Percentiles rank a stretch among this genome's conserved stretches.
These are phyloP conservation scores for Morus bassanus DNA, from an alignment of 2,797 vertebrate genomes.

Conservation along the genomic window DNA sequence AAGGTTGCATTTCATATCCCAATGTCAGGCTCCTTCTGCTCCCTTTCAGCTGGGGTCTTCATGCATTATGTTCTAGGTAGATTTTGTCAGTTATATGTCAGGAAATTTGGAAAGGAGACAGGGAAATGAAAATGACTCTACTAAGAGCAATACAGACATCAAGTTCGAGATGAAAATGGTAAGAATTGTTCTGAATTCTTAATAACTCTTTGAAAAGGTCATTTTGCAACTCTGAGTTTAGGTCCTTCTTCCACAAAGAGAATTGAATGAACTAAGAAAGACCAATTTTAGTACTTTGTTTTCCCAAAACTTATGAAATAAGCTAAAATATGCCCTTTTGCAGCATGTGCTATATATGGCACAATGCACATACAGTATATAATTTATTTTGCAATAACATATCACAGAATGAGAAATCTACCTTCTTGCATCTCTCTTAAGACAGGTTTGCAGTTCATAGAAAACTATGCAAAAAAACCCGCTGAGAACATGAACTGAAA, in stretches of 20 bases:
- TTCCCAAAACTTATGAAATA: neutral
- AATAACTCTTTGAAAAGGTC: conserved; percentile 23
- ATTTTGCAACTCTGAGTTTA: neutral
- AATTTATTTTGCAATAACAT: neutral
- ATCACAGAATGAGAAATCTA: neutral
- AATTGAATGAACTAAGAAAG: neutral
- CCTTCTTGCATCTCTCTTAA: neutral
- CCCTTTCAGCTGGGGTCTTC: conserved; percentile 40
- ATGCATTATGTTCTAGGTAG: conserved; percentile 23
- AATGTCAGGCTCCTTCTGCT: conserved; percentile 54
- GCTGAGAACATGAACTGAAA: neutral
- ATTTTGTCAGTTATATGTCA: conserved; percentile 61
- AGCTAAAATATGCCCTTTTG: neutral
- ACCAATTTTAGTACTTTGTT: neutral
- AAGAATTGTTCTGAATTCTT: conserved; percentile 54
- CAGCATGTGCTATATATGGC: neutral
- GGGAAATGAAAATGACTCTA: conserved; percentile 35
- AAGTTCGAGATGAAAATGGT: neutral
- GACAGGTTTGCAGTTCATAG: neutral
- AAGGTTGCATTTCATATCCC: conserved; percentile 59
- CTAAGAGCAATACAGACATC: conserved; percentile 50
- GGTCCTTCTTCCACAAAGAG: neutral
- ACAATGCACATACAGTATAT: fast-evolving
- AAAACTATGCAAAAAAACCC: neutral
- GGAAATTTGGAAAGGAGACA: conserved; percentile 54